These are phyloP conservation scores for Myxocyprinus asiaticus DNA, from an alignment of 2,113 vertebrate genomes.

Conservation along the genomic window DNA sequence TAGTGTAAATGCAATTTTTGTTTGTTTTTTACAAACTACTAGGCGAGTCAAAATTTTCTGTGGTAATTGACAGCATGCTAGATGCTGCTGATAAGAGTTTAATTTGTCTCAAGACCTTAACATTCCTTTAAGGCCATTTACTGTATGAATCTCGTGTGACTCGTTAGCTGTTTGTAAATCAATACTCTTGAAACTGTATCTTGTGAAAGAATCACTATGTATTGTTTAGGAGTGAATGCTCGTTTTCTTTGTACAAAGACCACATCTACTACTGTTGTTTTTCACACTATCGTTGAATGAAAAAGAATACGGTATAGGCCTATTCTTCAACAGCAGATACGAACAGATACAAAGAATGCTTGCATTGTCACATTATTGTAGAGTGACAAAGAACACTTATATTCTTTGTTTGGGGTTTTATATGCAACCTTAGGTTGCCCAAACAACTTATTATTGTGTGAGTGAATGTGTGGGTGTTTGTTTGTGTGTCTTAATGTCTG, in stretches of 20 bases:
- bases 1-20: no score
- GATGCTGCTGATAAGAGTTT: no score
- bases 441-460: conserved; percentile 19
- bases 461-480: conserved; percentile 25
- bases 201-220: conserved; percentile 10
- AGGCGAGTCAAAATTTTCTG: no score
- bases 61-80: no score
- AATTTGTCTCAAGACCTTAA: no score
- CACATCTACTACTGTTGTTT: conserved; percentile 12
- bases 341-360: background rate
- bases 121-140: no score
- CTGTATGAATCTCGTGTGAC: no score
- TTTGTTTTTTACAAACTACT: no score
- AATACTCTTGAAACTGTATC: background rate
- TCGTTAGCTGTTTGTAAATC: no score
- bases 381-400: conserved; percentile 12
- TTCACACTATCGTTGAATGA: background rate
- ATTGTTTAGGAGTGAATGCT: background rate
- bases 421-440: background rate
- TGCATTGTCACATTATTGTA: background rate
- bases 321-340: background rate
- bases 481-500: conserved; percentile 36
- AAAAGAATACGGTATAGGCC: background rate
- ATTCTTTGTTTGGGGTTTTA: conserved; percentile 12
- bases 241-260: conserved; percentile 8